These are phyloP conservation scores for Kryptolebias marmoratus DNA, from an alignment of 2,113 vertebrate species.

Conservation along the genomic window DNA sequence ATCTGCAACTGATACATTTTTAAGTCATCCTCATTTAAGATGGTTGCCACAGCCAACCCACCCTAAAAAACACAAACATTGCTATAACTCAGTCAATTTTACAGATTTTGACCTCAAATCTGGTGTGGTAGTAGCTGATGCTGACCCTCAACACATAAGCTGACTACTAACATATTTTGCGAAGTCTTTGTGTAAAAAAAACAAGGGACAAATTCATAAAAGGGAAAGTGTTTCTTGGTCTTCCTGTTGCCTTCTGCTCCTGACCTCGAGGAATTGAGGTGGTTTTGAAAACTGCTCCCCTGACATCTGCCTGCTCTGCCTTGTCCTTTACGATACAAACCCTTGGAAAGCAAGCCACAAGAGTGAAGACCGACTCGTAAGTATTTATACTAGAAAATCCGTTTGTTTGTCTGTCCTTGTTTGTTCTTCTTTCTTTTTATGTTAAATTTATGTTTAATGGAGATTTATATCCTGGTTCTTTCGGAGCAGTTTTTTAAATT, in stretches of 20 bases:
- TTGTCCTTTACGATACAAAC: constrained; percentile 27
- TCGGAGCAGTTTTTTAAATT: background rate
- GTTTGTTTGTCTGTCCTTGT: constrained; percentile 16
- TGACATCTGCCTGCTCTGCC: constrained; percentile 44
- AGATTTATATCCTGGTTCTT: constrained; percentile 5
- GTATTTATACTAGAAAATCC: background rate
- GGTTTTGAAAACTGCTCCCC: constrained; percentile 41
- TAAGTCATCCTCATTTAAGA: too few relatives aligned
- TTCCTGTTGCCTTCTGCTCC: constrained; percentile 21
- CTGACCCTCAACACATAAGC: too few relatives aligned
- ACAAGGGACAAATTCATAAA: background rate
- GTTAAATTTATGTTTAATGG: constrained; percentile 21
- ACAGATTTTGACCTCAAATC: too few relatives aligned
- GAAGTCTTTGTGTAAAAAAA: too few relatives aligned
- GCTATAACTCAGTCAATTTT: too few relatives aligned
- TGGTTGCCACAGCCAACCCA: too few relatives aligned
- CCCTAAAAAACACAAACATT: too few relatives aligned
- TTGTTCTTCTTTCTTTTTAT: constrained; percentile 37
- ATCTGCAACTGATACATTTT: too few relatives aligned
- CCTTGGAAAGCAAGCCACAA: background rate
- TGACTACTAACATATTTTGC: too few relatives aligned
- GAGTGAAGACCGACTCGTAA: constrained; percentile 9
- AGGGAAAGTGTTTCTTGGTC: constrained; percentile 28
- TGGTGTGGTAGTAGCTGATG: too few relatives aligned
- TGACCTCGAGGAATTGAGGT: constrained; percentile 18